These are phyloP conservation scores for Sarcoramphus papa DNA, from an alignment of 2,797 vertebrate genomes.

Conservation along the genomic window DNA sequence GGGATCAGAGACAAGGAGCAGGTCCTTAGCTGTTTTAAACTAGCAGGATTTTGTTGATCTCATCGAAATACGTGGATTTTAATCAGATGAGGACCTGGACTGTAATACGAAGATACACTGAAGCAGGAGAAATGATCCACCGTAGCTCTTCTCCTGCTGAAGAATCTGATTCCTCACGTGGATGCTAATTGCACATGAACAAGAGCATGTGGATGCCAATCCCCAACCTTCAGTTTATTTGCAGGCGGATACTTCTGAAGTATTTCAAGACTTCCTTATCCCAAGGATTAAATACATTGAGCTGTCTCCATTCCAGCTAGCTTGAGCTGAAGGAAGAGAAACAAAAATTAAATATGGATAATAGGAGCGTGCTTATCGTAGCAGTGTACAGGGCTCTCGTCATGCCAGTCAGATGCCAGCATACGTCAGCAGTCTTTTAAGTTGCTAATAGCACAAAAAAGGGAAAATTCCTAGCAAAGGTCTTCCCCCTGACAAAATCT, in stretches of 20 bases:
- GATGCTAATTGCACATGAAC: neutral
- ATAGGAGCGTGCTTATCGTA: neutral
- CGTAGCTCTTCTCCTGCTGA: neutral
- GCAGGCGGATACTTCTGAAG: neutral
- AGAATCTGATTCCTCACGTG: neutral
- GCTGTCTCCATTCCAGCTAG: neutral
- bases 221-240: neutral
- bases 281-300: neutral
- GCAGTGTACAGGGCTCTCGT: fast-evolving
- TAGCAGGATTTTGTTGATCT: neutral
- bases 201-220: neutral
- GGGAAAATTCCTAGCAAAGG: neutral
- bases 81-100: neutral
- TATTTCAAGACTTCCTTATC: neutral
- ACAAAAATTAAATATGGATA: neutral
- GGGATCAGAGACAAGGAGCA: neutral
- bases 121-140: neutral
- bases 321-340: neutral
- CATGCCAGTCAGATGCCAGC: neutral
- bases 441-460: neutral
- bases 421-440: neutral
- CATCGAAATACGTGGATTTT: neutral
- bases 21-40: neutral
- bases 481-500: neutral
- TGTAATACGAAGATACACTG: neutral